These are phyloP conservation scores for Portevinia maculata DNA, from an alignment of 2,888 invertebrate species.

Conservation along the genomic window DNA sequence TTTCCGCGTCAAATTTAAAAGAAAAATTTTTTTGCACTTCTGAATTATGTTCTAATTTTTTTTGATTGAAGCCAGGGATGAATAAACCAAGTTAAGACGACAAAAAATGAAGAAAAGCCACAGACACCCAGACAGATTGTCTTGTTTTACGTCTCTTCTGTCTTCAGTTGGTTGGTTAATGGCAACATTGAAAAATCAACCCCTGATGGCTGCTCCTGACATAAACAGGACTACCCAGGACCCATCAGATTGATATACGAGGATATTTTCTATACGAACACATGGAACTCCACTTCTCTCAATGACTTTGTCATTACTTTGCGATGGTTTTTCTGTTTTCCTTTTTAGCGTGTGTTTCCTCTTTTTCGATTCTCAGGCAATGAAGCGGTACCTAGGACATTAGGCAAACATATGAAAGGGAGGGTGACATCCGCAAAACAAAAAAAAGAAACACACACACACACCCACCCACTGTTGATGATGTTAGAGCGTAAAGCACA, in stretches of 20 bases:
- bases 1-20: slow-evolving; percentile 56
- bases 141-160: slow-evolving; percentile 23
- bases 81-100: slow-evolving; percentile 24
- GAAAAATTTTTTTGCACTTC: slow-evolving; percentile 49
- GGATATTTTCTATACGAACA: slow-evolving; percentile 32
- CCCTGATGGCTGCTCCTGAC: slow-evolving; percentile 43
- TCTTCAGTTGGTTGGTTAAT: slow-evolving; percentile 37
- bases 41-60: slow-evolving; percentile 66
- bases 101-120: slow-evolving; percentile 42
- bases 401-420: slow-evolving; percentile 61
- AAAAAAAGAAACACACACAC: slow-evolving; percentile 17
- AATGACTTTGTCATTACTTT: slow-evolving; percentile 58
- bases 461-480: slow-evolving; percentile 31
- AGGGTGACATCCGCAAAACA: slow-evolving; percentile 55
- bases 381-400: slow-evolving; percentile 52
- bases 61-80: slow-evolving; percentile 10
- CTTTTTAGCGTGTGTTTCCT: slow-evolving; percentile 14
- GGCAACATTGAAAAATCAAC: slow-evolving; percentile 71
- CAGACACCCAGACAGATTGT: slow-evolving; percentile 63
- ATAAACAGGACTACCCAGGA: slow-evolving; percentile 36
- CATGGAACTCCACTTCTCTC: slow-evolving; percentile 26
- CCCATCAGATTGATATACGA: slow-evolving; percentile 67
- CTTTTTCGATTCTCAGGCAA: slow-evolving; percentile 20
- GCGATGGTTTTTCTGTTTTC: slow-evolving; percentile 39
- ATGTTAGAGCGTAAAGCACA: slow-evolving; percentile 30